These are phyloP conservation scores for Aradophagus sp. DNA, from an alignment of 1,140 invertebrate genomes.

Conservation along the genomic window DNA sequence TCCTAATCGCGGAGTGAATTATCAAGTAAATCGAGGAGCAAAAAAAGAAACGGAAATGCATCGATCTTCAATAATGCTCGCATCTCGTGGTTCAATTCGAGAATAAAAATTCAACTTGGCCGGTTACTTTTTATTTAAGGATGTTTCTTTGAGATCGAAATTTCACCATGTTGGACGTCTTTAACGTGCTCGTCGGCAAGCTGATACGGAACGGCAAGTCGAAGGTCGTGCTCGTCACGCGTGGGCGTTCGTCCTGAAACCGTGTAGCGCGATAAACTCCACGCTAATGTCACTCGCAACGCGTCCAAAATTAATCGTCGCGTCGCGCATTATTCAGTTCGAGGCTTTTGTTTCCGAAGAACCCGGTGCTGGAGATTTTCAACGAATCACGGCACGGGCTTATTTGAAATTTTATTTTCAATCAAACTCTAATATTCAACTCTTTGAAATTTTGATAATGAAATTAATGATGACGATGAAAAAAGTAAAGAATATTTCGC, in stretches of 20 bases:
- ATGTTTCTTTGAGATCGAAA: constrained; percentile 31
- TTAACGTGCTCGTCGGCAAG: neutral
- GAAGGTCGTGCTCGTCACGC: constrained; percentile 22
- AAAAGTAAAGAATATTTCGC: too few relatives aligned
- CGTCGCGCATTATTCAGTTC: constrained; percentile 4
- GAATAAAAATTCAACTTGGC: constrained; percentile 69
- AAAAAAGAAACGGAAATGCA: constrained; percentile 50
- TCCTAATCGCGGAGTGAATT: constrained; percentile 36
- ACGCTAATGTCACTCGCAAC: constrained; percentile 2
- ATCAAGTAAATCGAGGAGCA: constrained; percentile 31
- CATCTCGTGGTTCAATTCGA: constrained; percentile 53
- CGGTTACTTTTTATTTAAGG: constrained; percentile 59
- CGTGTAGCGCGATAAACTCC: neutral
- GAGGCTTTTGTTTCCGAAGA: neutral
- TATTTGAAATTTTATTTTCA: too few relatives aligned
- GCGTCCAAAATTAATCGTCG: constrained; percentile 10
- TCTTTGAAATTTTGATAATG: too few relatives aligned
- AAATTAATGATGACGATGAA: too few relatives aligned
- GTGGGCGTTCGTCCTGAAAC: constrained; percentile 5
- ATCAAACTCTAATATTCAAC: too few relatives aligned
- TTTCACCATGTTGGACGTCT: constrained; percentile 2
- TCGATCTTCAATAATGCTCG: constrained; percentile 65
- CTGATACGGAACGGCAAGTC: constrained; percentile 26
- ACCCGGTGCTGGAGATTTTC: neutral
- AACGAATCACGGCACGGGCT: neutral